Base-by-base conservation (phyloP, 2,888 invertebrate genomes). In the Harpalus rubripes region DNA sequence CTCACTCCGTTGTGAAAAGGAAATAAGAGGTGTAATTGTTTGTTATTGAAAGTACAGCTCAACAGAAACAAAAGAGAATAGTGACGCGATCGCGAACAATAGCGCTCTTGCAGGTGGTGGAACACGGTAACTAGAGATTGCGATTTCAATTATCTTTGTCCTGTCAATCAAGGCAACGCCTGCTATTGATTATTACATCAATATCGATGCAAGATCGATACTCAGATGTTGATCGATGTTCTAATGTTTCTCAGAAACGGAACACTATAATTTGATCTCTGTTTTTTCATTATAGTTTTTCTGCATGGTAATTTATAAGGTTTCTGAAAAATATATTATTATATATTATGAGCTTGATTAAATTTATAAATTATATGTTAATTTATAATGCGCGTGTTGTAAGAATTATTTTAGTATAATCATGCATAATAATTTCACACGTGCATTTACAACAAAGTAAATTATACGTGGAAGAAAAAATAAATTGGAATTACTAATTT, bases 21-120 rank as follows among this genome's bases (percentile, higher is more conserved):
- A 83, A 84, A 72, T 78, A 58, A 82, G 78, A 65, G 84, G 78
- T 84, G 84, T 84, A 84, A 84, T 84, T 84, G 84, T 84, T 84
- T 84, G 84, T 78, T 84, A 78, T 84, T 84, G 76, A 84, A 76
- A 83, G 61, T 83, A 83, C 74, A 74, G 16, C 52, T 18, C 22
- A 52, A 18, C 22, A 32, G 74, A 74, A 78, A 78, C 78, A 78
- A 78, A 58, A 78, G 78, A 78, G 58, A 58, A 78, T 78, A 78
- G 78, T 80, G 80, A 61, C 41, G 41, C 61, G 44, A 12, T 12
- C 39, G 41, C 16, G 61, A 41, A 61, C 61, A 80, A 80, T 80
- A n/a, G 56, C 22, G 44, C 7, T 58, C 56, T 78, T 16, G 68
- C 83, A 61, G 76, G 83, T 58, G 83, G 74, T 58, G 61, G 83